phyloP scores from a whole-genome alignment of 2,797 vertebrate species.

The Eremophila alpestris region DNA sequence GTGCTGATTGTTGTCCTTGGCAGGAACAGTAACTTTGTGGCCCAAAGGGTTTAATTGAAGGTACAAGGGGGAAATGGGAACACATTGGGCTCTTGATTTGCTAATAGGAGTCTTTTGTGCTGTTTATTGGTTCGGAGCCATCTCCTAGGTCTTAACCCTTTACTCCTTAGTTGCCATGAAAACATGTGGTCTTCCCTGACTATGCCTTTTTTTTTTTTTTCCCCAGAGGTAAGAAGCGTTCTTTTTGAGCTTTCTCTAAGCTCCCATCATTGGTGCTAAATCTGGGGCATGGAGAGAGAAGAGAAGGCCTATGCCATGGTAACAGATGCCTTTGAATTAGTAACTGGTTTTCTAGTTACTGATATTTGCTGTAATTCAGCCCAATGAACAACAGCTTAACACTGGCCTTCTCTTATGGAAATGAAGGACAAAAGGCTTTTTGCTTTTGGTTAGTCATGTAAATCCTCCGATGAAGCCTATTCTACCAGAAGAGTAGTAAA shows the following conservation, averaged over 20 bases:
- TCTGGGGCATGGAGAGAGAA: slow-evolving; percentile 48
- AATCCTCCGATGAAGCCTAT: slow-evolving; percentile 49
- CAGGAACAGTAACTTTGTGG: slow-evolving; percentile 41
- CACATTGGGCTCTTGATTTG: slow-evolving; percentile 43
- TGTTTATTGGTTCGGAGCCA: slow-evolving; percentile 41
- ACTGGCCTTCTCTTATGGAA: slow-evolving; percentile 46
- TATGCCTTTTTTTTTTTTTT: slow-evolving; percentile 5
- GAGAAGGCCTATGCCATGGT: slow-evolving; percentile 49
- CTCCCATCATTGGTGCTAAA: slow-evolving; percentile 39
- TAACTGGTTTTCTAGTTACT: slow-evolving; percentile 53
- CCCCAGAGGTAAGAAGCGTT: not conserved
- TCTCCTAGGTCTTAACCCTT: slow-evolving; percentile 54
- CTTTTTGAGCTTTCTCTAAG: slow-evolving; percentile 6
- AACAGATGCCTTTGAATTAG: slow-evolving; percentile 63
- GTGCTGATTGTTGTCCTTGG: slow-evolving; percentile 24
- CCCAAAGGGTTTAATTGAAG: slow-evolving; percentile 31
- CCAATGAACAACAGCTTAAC: slow-evolving; percentile 41
- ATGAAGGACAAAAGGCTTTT: slow-evolving; percentile 60
- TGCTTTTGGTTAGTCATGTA: slow-evolving; percentile 64
- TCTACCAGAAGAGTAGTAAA: slow-evolving; percentile 60
- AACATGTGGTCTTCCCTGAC: slow-evolving; percentile 30
- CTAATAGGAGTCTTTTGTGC: slow-evolving; percentile 53
- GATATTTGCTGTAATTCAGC: slow-evolving; percentile 50
- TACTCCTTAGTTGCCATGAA: slow-evolving; percentile 56
- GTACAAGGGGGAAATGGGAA: slow-evolving; percentile 27